Evolutionary conservation across 2,797 vertebrate genomes (phyloP), one percentile per base, ranked within the genome.

Genomic region (Clarias pachynema): DNA sequence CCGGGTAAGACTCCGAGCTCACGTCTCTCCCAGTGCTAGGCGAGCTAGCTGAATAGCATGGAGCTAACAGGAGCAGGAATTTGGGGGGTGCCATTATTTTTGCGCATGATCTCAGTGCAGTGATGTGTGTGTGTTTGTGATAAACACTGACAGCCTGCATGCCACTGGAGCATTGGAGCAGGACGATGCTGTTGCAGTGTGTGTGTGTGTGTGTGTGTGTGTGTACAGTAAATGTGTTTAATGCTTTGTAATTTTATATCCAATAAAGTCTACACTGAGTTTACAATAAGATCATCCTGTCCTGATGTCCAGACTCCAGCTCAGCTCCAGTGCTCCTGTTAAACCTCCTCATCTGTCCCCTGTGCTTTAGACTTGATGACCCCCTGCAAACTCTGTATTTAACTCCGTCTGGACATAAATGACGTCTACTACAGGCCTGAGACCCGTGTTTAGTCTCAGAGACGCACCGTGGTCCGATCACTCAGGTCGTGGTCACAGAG

Each of bases 1-100:
- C 81, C 69, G 69, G 81, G 81, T 83, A 60, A 83, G 81, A 82
- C 69, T 5, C 49, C 49, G 65, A 40, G 49, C 37, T 70, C 73
- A 14, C 22, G n/a, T 59, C 57, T 59, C 29, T 40, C 1, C 12
- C 31, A 57, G 7, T 16, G 29, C 31, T 29, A n/a, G 22, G 15
- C 22, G 37, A 5, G 75, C 75, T 79, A 79, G 31, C 56, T 15
- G 57, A n/a, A 60, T 72, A 72, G 31, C 63, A 56, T 15, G 9
- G 24, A 44, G 69, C 81, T 83, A 83, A 20, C 7, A 31, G 12
- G 12, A 53, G 56, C 31, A 77, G 53, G 5, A n/a, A 60, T 14
- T 60, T 29, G 24, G n/a, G 20, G 3, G 20, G 3, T n/a, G 49
- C 49, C 49, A 53, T 53, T 53, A 53, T 53, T 53, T 53, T 53